phyloP scores from a whole-genome alignment of 53 echinoderm and acorn worm genomes.

The Zoroaster sp. region DNA sequence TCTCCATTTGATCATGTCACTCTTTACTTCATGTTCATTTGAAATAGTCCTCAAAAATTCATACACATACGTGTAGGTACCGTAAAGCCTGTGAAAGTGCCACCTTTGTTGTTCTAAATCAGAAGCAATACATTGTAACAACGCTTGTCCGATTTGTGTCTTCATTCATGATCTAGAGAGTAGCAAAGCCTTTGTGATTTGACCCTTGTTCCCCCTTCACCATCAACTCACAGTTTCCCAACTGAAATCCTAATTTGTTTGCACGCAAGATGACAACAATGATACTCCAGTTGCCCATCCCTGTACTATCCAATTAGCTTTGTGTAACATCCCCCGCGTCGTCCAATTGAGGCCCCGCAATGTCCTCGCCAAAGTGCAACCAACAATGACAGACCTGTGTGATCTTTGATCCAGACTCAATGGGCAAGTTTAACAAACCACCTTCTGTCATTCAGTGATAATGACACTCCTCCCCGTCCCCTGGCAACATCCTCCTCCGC shows the following conservation, averaged over 20 bases:
- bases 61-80: neutral
- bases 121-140: neutral
- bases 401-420: slow-evolving; percentile 18
- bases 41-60: neutral
- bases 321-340: neutral
- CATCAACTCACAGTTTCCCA: neutral
- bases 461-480: slow-evolving; percentile 10
- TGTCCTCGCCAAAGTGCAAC: slow-evolving; percentile 35
- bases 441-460: slow-evolving; percentile 23
- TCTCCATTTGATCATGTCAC: no score
- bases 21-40: neutral
- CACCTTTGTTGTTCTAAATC: neutral
- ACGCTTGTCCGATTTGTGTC: neutral
- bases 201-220: neutral
- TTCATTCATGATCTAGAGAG: neutral
- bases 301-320: slow-evolving; percentile 31
- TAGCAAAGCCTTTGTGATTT: neutral
- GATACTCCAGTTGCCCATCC: slow-evolving; percentile 8
- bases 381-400: neutral
- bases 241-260: slow-evolving; percentile 10
- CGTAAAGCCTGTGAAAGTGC: neutral
- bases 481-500: slow-evolving; percentile 2
- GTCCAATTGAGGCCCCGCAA: neutral
- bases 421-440: slow-evolving; percentile 15
- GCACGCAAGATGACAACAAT: neutral